Conservation (phyloP, 2,797 vertebrate species). For the Malacoctenus gilli region DNA sequence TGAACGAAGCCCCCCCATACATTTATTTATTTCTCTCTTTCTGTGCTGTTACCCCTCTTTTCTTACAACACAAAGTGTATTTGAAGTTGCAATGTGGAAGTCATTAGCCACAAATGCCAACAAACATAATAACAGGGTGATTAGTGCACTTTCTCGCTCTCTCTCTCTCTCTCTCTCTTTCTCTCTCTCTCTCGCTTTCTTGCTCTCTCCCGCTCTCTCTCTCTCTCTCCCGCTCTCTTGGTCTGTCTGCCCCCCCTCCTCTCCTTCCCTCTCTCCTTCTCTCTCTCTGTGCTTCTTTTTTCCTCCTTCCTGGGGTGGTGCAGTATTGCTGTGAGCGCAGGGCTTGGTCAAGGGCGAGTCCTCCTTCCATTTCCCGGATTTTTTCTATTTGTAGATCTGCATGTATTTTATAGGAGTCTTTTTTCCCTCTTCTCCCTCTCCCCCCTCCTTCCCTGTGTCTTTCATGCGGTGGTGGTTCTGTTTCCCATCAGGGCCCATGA, state of each 20-base stretch:
- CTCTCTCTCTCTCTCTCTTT: constrained; percentile 47
- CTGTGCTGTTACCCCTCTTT: background rate
- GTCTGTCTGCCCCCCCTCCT: no score
- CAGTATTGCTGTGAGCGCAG: constrained; percentile 52
- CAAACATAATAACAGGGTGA: constrained; percentile 82
- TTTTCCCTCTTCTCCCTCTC: background rate
- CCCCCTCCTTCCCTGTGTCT: constrained; percentile 50
- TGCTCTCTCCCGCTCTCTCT: no score
- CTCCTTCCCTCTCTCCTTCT: constrained; percentile 48
- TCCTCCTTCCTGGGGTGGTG: constrained; percentile 47
- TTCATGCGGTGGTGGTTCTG: constrained; percentile 79
- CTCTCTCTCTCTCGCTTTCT: constrained; percentile 47
- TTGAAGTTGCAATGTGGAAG: constrained; percentile 79
- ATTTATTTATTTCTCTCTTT: background rate
- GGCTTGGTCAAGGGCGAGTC: constrained; percentile 69
- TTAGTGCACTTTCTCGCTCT: constrained; percentile 63
- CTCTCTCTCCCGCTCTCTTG: constrained; percentile 48
- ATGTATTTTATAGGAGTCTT: constrained; percentile 71
- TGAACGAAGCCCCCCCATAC: constrained; percentile 40
- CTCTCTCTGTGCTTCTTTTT: constrained; percentile 50
- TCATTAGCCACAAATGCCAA: constrained; percentile 79
- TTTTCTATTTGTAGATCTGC: constrained; percentile 79
- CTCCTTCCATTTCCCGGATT: constrained; percentile 66
- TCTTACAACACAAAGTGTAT: constrained; percentile 62
- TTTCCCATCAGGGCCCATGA: constrained; percentile 80